Base-by-base conservation (phyloP, 2,888 invertebrate species). In the Phyto melanocephala region DNA sequence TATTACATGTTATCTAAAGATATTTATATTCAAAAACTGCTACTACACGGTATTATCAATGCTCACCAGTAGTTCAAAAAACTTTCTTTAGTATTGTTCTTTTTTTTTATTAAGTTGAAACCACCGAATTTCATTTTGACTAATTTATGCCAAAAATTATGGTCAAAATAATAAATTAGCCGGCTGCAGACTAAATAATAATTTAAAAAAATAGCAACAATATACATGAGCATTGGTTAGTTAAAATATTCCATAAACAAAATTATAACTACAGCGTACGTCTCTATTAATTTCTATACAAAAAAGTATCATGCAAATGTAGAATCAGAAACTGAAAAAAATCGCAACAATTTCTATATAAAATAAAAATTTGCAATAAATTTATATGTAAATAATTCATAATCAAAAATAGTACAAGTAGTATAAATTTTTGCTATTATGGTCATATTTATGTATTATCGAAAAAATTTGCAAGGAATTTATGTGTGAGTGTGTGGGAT, bases 341-440 rank as follows among this genome's bases (percentile, higher is more conserved):
- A 20, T 2, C 0, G 5, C 7, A 47, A 7, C 11, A 52, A 22
- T 24, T n/a, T 20, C 6, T 35, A 37, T 62, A 37, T 13, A 1
- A 52, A 56, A 71, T 58, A 63, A 76, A 68, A 54, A 56, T 70
- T 60, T 28, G 24, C 54, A 37, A 65, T 65, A 78, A 65, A 71
- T 82, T 79, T 82, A 45, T 75, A 82, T 81, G 74, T 24, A 70
- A 81, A 78, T 78, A 70, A 74, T 78, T 65, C 52, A 60, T 42
- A 72, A 72, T 45, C 50, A 20, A 72, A 79, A 71, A 70, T 50
- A 52, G 42, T 11, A 33, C n/a, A 68, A 68, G 42, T 60, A 58
- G n/a, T 35, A 58, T 58, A 71, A 72, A 71, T 58, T 78, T 56
- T 52, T 76, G 15, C 40, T 22, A 58, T 65, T 78, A 58, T 33